A percentile compares a stretch with the other conserved stretches of the same genome.
Evolutionary conservation across 2,113 vertebrate species (phyloP).

Genomic region (human (Homo sapiens)): DNA sequence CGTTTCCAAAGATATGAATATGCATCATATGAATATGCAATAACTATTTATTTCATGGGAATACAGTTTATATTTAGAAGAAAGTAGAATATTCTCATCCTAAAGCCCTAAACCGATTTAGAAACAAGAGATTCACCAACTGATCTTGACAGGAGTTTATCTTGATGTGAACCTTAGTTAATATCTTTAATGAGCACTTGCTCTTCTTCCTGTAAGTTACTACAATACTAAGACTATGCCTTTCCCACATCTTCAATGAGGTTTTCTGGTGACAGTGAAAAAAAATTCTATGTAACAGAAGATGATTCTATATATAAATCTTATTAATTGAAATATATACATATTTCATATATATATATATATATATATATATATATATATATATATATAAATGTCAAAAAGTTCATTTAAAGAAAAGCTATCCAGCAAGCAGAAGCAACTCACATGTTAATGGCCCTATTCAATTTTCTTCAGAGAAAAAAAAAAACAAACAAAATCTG

Average conservation of each 20-base stretch:
- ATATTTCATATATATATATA: not conserved
- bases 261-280: not conserved
- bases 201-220: not conserved
- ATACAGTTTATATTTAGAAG: slow-evolving; percentile 56
- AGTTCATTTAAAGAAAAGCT: not conserved
- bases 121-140: not conserved
- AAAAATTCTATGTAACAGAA: not conserved
- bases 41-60: not conserved
- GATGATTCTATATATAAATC: not conserved
- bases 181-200: not conserved
- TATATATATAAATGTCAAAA: not conserved
- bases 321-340: not conserved
- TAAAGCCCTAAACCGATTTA: slow-evolving; percentile 37
- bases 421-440: not conserved
- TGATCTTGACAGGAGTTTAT: not conserved
- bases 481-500: not conserved
- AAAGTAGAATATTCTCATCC: not conserved
- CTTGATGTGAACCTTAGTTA: not conserved
- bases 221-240: not conserved
- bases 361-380: not conserved
- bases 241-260: not conserved
- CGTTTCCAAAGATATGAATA: slow-evolving; percentile 4
- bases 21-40: not conserved
- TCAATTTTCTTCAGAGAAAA: not conserved
- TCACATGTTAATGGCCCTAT: not conserved